phyloP scores from a whole-genome alignment of 1,140 invertebrate species.

The Chironomus striatipennis region DNA sequence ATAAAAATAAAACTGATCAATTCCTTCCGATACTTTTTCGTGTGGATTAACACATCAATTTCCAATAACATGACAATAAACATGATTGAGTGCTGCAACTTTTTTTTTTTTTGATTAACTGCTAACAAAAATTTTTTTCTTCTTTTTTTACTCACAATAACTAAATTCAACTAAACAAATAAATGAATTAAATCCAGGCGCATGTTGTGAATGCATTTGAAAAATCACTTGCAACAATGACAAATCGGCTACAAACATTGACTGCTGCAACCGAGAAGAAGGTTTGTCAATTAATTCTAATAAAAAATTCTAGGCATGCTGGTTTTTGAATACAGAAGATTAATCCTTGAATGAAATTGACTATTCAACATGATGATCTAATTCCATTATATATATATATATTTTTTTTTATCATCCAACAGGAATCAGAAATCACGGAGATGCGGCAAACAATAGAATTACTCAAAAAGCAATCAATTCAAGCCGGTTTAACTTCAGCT shows the following conservation, averaged over 20 bases:
- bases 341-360: background rate
- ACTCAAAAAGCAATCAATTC: constrained; percentile 73
- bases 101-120: background rate
- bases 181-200: constrained; percentile 58
- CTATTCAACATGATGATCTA: background rate
- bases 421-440: constrained; percentile 83
- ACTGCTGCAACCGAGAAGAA: constrained; percentile 85
- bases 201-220: constrained; percentile 93
- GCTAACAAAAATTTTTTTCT: background rate
- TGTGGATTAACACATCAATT: no score
- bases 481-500: constrained; percentile 64
- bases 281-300: constrained; percentile 44
- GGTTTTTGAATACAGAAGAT: background rate
- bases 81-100: no score
- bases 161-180: no score
- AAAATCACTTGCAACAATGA: constrained; percentile 89
- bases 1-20: no score
- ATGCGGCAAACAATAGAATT: constrained; percentile 77
- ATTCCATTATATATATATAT: constrained; percentile 27
- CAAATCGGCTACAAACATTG: constrained; percentile 76
- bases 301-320: background rate
- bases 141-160: background rate
- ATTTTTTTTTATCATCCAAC: constrained; percentile 29
- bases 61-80: no score
- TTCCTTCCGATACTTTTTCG: no score